Evolutionary conservation across 2,888 invertebrate genomes (phyloP).

Genomic region (Sphaerophoria taeniata): DNA sequence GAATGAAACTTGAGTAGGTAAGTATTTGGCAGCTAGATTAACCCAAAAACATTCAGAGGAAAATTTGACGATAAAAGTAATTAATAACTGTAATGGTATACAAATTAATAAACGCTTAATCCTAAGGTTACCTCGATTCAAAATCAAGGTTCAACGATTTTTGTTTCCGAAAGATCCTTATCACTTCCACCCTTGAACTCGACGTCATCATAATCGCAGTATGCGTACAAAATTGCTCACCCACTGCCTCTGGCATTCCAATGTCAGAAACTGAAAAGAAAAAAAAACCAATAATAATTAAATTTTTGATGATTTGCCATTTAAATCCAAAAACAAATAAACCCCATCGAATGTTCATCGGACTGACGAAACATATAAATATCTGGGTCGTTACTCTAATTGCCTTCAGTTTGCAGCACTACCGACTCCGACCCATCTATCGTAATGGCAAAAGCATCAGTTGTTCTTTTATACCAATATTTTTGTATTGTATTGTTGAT

Average conservation of each 20-base stretch:
- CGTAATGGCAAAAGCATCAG: slow-evolving; percentile 40
- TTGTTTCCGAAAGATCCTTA: slow-evolving; percentile 35
- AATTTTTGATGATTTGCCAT: slow-evolving; percentile 53
- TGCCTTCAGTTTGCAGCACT: slow-evolving; percentile 38
- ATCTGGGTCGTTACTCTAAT: slow-evolving; percentile 55
- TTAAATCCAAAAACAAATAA: slow-evolving; percentile 29
- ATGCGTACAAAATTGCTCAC: slow-evolving; percentile 3
- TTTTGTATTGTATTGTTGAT: slow-evolving; percentile 10
- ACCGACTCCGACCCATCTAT: neutral
- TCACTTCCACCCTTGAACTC: slow-evolving; percentile 66
- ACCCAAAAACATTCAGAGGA: no score
- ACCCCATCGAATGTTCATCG: slow-evolving; percentile 11
- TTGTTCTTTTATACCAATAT: slow-evolving; percentile 27
- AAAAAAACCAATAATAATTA: slow-evolving; percentile 40
- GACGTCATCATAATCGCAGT: neutral
- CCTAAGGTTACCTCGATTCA: neutral
- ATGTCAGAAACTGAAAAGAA: slow-evolving; percentile 42
- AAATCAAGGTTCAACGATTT: slow-evolving; percentile 45
- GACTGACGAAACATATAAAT: slow-evolving; percentile 60
- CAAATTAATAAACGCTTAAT: no score
- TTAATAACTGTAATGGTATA: no score
- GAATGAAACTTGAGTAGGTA: no score
- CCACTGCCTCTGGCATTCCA: slow-evolving; percentile 8
- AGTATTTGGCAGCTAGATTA: no score
- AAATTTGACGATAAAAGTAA: no score